Percentiles rank a stretch among this genome's conserved stretches.
Conservation (phyloP, 2,888 invertebrate genomes). For the Sinodicranocentrus sp. region DNA sequence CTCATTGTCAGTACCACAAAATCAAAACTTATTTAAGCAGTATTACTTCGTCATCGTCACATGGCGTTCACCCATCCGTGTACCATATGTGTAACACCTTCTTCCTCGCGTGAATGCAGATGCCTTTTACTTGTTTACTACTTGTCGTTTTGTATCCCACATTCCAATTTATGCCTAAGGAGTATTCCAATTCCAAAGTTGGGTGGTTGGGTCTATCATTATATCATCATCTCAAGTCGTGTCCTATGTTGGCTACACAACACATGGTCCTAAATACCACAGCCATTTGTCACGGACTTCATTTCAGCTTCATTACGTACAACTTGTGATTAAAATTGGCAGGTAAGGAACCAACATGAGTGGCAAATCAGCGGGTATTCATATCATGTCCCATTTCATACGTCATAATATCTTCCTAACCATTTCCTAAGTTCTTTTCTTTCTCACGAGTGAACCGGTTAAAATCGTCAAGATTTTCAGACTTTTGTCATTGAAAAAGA, state of each 20-base stretch:
- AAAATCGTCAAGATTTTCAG: too few species aligned
- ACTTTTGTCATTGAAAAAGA: too few species aligned
- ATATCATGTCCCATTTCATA: too few species aligned
- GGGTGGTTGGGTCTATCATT: constrained; percentile 19
- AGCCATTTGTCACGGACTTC: constrained; percentile 50
- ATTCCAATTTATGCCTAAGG: constrained; percentile 50
- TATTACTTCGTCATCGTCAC: constrained; percentile 30
- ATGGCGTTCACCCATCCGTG: constrained; percentile 11
- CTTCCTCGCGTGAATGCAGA: not conserved
- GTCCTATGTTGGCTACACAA: constrained; percentile 1
- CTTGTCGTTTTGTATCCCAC: constrained; percentile 26
- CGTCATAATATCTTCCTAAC: too few species aligned
- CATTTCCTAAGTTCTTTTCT: too few species aligned
- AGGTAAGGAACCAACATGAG: not conserved
- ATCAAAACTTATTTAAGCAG: not conserved
- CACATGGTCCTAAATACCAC: constrained; percentile 48
- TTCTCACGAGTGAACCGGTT: too few species aligned
- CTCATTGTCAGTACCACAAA: not conserved
- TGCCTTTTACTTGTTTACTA: constrained; percentile 11
- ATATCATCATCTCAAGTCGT: constrained; percentile 8
- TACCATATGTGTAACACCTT: not conserved
- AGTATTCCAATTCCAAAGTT: constrained; percentile 13
- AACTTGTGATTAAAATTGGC: constrained; percentile 11
- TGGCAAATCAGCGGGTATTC: too few species aligned
- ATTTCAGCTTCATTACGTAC: constrained; percentile 19